Evolutionary conservation across 2,113 vertebrate genomes (phyloP), one percentile per base, ranked within the genome.

Genomic region (Indri indri): DNA sequence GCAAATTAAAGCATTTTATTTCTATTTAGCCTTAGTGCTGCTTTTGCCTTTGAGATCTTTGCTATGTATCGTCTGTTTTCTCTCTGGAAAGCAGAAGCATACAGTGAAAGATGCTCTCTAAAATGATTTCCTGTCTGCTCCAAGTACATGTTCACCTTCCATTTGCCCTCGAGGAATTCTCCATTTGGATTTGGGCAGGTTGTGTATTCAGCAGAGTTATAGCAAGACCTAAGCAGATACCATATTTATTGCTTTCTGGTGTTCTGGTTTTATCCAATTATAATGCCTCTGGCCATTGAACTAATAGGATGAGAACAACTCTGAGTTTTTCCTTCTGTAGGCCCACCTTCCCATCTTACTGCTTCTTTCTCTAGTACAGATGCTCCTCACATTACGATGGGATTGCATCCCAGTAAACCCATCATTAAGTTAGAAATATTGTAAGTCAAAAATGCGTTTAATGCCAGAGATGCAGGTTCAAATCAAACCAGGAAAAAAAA

Each of bases 171-270:
- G 18, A 37, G 66, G 25, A 9, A 22, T 18, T 52, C 40, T 32
- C 40, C 8, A 0, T 61, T 42, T 59, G 63, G 63, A n/a, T 63
- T 12, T 73, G 68, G 68, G 52, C 42, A n/a, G 34, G 6, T 45
- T 87, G 40, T 68, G 3, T 61, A 1, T 79, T 40, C 12, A 23
- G 25, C 61, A 50, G 61, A 34, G 13, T 37, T 37, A 27, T 13
- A 34, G 76, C 30, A 20, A 90, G 90, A 34, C 32, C 63, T 88
- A 50, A 42, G 20, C 25, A 85, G 71, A 25, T 25, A 34, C 2
- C 0, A 0, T 34, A 17, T 52, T 40, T 59, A 6, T 71, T 74
- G 23, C 8, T 23, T 17, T 52, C 16, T n/a, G 52, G 22, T 5
- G 6, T 77, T 88, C 30, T 34, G 25, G 0, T 73, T 80, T 45